Percentiles rank a stretch among this genome's conserved stretches.
These are phyloP conservation scores for Enoplosus armatus DNA, from an alignment of 2,797 vertebrate species.

Conservation along the genomic window DNA sequence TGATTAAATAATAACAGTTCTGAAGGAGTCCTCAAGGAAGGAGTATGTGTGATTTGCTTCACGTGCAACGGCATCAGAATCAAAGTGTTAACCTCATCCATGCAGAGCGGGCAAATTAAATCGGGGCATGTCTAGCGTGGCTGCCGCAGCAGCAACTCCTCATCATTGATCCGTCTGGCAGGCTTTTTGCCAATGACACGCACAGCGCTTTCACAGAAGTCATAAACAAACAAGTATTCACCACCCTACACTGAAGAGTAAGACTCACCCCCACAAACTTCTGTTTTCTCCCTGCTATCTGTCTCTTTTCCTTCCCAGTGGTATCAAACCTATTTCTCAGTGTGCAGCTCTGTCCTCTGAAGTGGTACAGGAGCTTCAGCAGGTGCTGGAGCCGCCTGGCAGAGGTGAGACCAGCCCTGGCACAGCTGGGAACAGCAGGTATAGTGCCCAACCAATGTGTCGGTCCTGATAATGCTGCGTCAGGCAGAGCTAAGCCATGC, in stretches of 20 bases:
- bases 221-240: slow-evolving; percentile 69
- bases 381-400: slow-evolving; percentile 59
- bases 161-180: slow-evolving; percentile 68
- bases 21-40: slow-evolving; percentile 25
- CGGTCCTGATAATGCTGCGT: slow-evolving; percentile 64
- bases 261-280: slow-evolving; percentile 33
- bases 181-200: slow-evolving; percentile 73
- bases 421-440: slow-evolving; percentile 62
- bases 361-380: slow-evolving; percentile 48
- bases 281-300: slow-evolving; percentile 13
- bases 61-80: slow-evolving; percentile 44
- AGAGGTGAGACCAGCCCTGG: slow-evolving; percentile 50
- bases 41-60: slow-evolving; percentile 17
- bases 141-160: slow-evolving; percentile 63
- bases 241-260: slow-evolving; percentile 49
- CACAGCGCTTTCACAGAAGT: slow-evolving; percentile 63
- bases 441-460: slow-evolving; percentile 57
- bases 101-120: slow-evolving; percentile 62
- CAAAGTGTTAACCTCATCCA: slow-evolving; percentile 54
- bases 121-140: slow-evolving; percentile 52
- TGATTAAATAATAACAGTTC: slow-evolving; percentile 16
- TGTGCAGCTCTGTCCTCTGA: slow-evolving; percentile 44
- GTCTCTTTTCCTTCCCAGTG: slow-evolving; percentile 27
- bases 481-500: slow-evolving; percentile 61
- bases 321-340: slow-evolving; percentile 62